Evolutionary conservation across 2,888 invertebrate genomes (phyloP).

Genomic region (Hartigia nigra): DNA sequence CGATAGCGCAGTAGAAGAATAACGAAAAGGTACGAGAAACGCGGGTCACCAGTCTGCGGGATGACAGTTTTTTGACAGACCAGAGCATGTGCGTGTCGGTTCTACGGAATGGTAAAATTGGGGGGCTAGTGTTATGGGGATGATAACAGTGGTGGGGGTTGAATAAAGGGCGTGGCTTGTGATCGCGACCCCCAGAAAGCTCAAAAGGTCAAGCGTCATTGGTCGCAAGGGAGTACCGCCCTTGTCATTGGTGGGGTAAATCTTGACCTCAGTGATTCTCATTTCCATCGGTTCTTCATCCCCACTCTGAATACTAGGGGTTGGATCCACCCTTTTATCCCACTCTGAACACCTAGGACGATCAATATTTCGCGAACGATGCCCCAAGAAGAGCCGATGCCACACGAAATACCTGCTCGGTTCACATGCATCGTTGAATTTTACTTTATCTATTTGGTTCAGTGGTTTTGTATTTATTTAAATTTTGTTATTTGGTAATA

Average conservation of each 20-base stretch:
- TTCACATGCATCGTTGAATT: not conserved
- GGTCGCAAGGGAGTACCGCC: conserved; percentile 36
- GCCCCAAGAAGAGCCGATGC: not conserved
- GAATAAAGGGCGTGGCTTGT: not conserved
- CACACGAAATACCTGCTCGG: not conserved
- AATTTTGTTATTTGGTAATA: not conserved
- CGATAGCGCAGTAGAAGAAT: not conserved
- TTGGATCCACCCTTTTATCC: not conserved
- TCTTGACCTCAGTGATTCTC: conserved; percentile 33
- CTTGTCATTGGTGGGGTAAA: conserved; percentile 37
- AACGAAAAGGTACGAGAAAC: conserved; percentile 4
- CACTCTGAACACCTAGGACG: conserved; percentile 29
- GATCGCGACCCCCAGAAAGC: conserved; percentile 18
- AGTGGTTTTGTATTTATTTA: not conserved
- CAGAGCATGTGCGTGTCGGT: conserved; percentile 29
- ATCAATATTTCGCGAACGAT: conserved; percentile 38
- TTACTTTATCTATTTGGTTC: not conserved
- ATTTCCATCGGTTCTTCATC: not conserved
- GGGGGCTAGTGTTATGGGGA: not conserved
- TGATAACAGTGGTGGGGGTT: not conserved
- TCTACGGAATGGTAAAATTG: conserved; percentile 21
- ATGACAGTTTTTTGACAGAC: conserved; percentile 33
- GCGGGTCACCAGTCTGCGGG: conserved; percentile 24
- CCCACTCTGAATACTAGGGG: not conserved
- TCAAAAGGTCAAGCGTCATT: conserved; percentile 30